Evolutionary conservation across 2,113 vertebrate species (phyloP).

Genomic region (Entomyzon cyanotis): DNA sequence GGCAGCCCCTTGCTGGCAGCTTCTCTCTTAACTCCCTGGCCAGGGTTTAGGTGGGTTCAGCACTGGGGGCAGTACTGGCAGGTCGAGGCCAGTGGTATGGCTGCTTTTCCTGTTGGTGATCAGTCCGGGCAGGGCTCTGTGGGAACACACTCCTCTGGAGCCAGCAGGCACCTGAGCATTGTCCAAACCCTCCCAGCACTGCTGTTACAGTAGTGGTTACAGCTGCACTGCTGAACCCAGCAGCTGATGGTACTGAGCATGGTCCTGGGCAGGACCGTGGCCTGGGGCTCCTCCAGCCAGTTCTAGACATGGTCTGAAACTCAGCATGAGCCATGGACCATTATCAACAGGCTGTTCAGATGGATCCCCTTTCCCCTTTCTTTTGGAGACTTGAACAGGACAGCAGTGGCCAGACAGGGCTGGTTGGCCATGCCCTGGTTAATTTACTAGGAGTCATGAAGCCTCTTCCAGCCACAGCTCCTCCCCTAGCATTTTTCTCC

Average conservation of each 20-base stretch:
- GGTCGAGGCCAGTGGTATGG: neutral
- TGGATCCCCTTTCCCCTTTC: neutral
- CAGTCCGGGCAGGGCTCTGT: neutral
- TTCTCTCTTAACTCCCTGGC: neutral
- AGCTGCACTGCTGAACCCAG: neutral
- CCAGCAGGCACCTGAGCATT: accelerated
- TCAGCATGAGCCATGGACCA: neutral
- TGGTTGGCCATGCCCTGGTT: neutral
- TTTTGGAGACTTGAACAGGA: neutral
- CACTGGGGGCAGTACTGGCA: neutral
- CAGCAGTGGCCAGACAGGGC: neutral
- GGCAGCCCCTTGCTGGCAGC: neutral
- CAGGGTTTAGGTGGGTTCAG: neutral
- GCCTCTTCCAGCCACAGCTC: neutral
- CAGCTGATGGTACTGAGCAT: accelerated
- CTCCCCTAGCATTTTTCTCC: neutral
- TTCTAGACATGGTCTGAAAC: neutral
- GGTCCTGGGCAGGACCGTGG: neutral
- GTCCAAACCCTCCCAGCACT: neutral
- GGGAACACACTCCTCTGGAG: accelerated
- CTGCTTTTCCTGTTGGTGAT: neutral
- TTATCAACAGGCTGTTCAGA: neutral
- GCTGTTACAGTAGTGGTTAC: neutral
- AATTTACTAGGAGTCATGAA: neutral
- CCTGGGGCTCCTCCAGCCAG: neutral